Conservation (phyloP, 1,140 invertebrate species). For the Hirudo medicinalis region DNA sequence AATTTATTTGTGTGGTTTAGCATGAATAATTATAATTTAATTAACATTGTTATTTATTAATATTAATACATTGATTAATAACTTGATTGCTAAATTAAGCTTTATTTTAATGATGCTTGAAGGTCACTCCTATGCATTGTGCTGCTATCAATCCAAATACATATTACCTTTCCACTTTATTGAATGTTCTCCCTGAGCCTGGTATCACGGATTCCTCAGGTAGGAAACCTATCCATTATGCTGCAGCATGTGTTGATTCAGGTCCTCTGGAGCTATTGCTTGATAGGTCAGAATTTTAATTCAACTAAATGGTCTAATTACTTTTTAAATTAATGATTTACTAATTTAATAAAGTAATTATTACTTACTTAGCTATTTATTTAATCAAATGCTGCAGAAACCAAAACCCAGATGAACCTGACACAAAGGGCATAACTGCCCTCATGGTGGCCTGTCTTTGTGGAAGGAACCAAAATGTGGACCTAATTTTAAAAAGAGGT, state of each 20-base stretch:
- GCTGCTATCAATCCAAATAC: slow-evolving; percentile 47
- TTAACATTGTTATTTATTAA: no score
- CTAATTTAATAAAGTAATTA: neutral
- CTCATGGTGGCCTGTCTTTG: slow-evolving; percentile 41
- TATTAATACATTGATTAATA: no score
- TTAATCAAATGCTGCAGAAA: slow-evolving; percentile 25
- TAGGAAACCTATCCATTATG: slow-evolving; percentile 45
- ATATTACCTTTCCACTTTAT: slow-evolving; percentile 39
- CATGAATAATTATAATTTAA: no score
- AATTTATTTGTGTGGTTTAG: no score
- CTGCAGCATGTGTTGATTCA: slow-evolving; percentile 43
- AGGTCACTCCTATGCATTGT: slow-evolving; percentile 47
- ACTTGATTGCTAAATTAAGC: no score
- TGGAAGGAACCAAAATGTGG: slow-evolving; percentile 43
- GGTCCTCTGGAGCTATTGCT: slow-evolving; percentile 43
- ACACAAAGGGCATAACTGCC: slow-evolving; percentile 41
- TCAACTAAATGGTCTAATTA: slow-evolving; percentile 10
- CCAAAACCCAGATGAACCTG: slow-evolving; percentile 31
- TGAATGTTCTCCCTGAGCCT: slow-evolving; percentile 39
- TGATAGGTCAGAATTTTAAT: slow-evolving; percentile 27
- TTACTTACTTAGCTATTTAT: neutral
- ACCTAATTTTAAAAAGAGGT: slow-evolving; percentile 39
- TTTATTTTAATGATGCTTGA: no score
- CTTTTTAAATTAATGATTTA: slow-evolving; percentile 16
- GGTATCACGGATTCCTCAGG: slow-evolving; percentile 41